Evolutionary conservation across 2,113 vertebrate species (phyloP).

Genomic region (Lasiurus borealis): DNA sequence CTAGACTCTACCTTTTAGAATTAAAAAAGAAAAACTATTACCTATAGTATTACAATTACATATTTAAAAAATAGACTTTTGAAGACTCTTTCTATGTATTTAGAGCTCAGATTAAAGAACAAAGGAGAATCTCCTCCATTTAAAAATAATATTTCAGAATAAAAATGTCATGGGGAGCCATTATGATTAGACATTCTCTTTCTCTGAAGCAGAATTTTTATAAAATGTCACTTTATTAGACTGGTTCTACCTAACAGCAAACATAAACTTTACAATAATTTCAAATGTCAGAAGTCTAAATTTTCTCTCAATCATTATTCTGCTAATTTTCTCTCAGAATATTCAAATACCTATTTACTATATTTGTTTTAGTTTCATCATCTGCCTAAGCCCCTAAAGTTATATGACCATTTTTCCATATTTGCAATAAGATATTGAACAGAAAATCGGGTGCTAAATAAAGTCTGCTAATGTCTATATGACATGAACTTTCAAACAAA

Average conservation of each 20-base stretch:
- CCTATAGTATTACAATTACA: background rate
- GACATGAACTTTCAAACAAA: background rate
- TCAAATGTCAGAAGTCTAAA: slow-evolving; percentile 12
- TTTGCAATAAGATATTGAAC: background rate
- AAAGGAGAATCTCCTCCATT: background rate
- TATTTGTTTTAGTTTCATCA: background rate
- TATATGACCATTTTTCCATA: background rate
- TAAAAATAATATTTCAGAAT: slow-evolving; percentile 42
- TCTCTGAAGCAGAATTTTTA: slow-evolving; percentile 8
- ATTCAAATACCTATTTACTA: background rate
- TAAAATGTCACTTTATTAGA: slow-evolving; percentile 66
- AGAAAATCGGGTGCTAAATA: background rate
- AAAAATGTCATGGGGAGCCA: background rate
- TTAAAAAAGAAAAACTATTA: background rate
- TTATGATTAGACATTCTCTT: background rate
- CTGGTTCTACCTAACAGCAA: background rate
- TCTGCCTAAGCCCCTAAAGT: background rate
- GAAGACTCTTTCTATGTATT: background rate
- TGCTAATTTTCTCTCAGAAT: slow-evolving; percentile 40
- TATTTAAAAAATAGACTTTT: background rate
- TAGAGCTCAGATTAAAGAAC: background rate
- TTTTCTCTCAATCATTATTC: slow-evolving; percentile 13
- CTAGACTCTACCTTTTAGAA: background rate
- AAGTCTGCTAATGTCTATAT: background rate
- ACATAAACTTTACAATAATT: background rate